Percentiles rank a stretch among this genome's conserved stretches.
Conservation (phyloP, 2,797 vertebrate species). For the Podargus strigoides region DNA sequence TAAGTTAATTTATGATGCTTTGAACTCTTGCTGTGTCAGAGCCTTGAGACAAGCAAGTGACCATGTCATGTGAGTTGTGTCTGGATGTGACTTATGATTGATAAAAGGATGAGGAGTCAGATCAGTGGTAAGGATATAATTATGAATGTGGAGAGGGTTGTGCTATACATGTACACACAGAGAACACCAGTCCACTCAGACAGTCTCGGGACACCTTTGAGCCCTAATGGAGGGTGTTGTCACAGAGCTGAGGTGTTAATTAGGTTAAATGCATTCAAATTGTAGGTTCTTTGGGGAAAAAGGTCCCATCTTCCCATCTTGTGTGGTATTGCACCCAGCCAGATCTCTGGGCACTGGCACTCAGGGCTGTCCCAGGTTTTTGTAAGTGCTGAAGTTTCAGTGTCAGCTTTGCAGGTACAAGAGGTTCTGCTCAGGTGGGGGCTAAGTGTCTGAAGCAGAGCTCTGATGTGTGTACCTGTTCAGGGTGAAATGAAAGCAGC, state of each 20-base stretch:
- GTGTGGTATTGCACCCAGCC: background rate
- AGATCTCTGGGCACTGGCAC: background rate
- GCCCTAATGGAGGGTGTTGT: background rate
- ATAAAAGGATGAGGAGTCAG: background rate
- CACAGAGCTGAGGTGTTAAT: background rate
- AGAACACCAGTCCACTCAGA: no score
- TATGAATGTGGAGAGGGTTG: fast-evolving
- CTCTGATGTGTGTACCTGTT: background rate
- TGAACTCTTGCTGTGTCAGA: background rate
- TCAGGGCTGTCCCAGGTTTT: background rate
- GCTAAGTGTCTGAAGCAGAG: fast-evolving
- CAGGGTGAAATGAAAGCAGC: background rate
- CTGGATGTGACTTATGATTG: background rate
- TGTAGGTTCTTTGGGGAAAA: background rate
- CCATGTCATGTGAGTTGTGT: background rate
- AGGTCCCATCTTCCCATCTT: background rate
- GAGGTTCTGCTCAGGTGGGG: background rate
- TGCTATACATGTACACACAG: background rate
- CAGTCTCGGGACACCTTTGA: background rate
- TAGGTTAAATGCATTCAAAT: background rate
- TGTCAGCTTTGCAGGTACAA: background rate
- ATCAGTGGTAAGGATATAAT: background rate
- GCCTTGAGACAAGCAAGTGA: background rate
- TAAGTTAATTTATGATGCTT: background rate
- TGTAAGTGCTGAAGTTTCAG: background rate